Conservation (phyloP, 2,888 invertebrate genomes). For the Mallateleia sp. region DNA sequence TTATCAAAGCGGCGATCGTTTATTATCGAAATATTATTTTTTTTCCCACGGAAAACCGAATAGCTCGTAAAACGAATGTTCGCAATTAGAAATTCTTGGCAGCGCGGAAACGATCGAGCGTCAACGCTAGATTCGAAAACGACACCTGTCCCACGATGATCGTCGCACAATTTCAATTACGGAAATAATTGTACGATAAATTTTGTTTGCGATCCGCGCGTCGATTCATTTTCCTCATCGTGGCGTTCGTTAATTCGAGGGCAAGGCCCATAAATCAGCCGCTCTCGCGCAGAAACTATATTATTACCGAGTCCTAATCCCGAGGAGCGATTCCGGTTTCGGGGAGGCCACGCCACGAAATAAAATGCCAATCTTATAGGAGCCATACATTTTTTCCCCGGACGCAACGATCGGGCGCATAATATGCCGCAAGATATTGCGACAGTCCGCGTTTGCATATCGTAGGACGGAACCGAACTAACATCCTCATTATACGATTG, state of each 20-base stretch:
- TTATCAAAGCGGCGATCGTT: too few relatives aligned
- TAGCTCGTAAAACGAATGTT: too few relatives aligned
- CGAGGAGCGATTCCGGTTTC: slow-evolving; percentile 75
- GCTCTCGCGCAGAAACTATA: slow-evolving; percentile 70
- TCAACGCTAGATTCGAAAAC: slow-evolving; percentile 31
- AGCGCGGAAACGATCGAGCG: too few relatives aligned
- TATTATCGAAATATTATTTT: too few relatives aligned
- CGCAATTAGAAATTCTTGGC: too few relatives aligned
- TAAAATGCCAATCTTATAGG: slow-evolving; percentile 86
- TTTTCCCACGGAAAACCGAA: too few relatives aligned
- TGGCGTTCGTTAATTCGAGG: slow-evolving; percentile 70
- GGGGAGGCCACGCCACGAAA: slow-evolving; percentile 82
- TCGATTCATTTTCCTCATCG: slow-evolving; percentile 61
- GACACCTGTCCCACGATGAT: slow-evolving; percentile 56
- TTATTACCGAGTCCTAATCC: slow-evolving; percentile 79
- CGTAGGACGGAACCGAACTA: slow-evolving; percentile 78
- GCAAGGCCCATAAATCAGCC: slow-evolving; percentile 66
- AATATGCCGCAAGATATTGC: slow-evolving; percentile 82
- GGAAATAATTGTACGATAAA: slow-evolving; percentile 66
- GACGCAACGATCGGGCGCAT: slow-evolving; percentile 79
- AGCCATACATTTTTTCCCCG: slow-evolving; percentile 81
- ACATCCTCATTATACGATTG: slow-evolving; percentile 82
- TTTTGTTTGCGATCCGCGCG: slow-evolving; percentile 55
- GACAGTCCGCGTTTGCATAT: slow-evolving; percentile 80
- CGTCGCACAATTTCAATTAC: slow-evolving; percentile 64